These are phyloP conservation scores for Timandra comae DNA, from an alignment of 2,888 invertebrate species.

Conservation along the genomic window DNA sequence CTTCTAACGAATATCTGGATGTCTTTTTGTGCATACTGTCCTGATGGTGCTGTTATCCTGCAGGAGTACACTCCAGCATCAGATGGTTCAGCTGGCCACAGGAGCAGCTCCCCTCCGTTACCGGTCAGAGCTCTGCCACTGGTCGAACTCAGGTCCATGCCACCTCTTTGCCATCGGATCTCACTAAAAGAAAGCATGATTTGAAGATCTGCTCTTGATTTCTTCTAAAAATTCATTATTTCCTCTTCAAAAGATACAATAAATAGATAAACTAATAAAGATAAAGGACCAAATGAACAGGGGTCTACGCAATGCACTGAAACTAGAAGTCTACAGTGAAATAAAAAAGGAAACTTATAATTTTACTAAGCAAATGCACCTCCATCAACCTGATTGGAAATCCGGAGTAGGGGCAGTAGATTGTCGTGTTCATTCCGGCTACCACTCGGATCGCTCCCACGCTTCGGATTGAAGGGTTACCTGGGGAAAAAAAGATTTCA, in stretches of 20 bases:
- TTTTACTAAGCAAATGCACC: constrained; percentile 75
- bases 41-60: constrained; percentile 82
- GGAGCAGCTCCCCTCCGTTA: constrained; percentile 46
- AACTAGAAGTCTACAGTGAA: constrained; percentile 10
- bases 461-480: constrained; percentile 83
- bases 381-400: constrained; percentile 85
- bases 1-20: constrained; percentile 85
- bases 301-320: constrained; percentile 3
- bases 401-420: constrained; percentile 91
- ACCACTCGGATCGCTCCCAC: constrained; percentile 86
- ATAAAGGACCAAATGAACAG: constrained; percentile 6
- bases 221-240: constrained; percentile 1
- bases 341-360: constrained; percentile 63
- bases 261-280: constrained; percentile 1
- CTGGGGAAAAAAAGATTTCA: constrained; percentile 48
- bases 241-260: constrained; percentile 2
- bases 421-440: constrained; percentile 84
- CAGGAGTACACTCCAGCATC: constrained; percentile 90
- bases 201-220: not conserved
- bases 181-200: constrained; percentile 36
- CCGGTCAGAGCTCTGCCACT: constrained; percentile 48
- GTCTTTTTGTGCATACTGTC: constrained; percentile 85
- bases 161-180: constrained; percentile 64
- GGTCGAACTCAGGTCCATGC: constrained; percentile 38
- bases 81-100: constrained; percentile 76